Base-by-base conservation (phyloP, 1,140 invertebrate genomes). In the Zaprionus ornatus region DNA sequence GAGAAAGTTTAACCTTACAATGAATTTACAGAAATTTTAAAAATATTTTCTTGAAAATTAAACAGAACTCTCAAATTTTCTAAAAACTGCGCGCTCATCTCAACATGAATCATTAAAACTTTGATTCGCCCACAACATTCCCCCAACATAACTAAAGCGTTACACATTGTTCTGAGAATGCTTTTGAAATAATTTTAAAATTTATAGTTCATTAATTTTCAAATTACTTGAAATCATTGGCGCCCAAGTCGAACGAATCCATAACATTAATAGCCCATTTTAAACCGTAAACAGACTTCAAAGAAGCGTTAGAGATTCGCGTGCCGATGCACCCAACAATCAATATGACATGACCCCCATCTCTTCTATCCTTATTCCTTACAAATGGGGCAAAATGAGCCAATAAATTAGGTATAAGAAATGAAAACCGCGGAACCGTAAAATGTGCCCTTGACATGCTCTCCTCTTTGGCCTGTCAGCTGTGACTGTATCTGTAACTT, bases 381-480 rank as follows among this genome's bases (percentile, higher is more conserved):
- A 40, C 48, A 76, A 66, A 60, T 32, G 23, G 42, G 29, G 27
- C 29, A 21, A 70, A 74, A 77, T 69, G 67, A 63, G 69, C 62
- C 45, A 68, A 79, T 86, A 70, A 86, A 82, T 78, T 64, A 77
- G 42, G 27, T 42, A 83, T 52, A 54, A 73, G 52, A 48, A 77
- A 68, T 66, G 71, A 62, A 73, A 73, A 63, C 37, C 68, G 77
- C 64, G 77, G n/a, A 77, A 55, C 60, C 45, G 25, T 50, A 79
- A 88, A 74, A 71, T 76, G 67, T 60, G 84, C 66, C 83, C 83
- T 86, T 86, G 83, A 45, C 54, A 69, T 75, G 56, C 62, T 50
- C 19, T 50, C 4, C 6, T 21, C 12, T 45, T n/a, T 45, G 6
- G 40, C 2, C 40, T 17, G n/a, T 45, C 40, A 45, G 45, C 45